These are phyloP conservation scores for Aleadryas rufinucha DNA, from an alignment of 2,113 vertebrate genomes.

Conservation along the genomic window DNA sequence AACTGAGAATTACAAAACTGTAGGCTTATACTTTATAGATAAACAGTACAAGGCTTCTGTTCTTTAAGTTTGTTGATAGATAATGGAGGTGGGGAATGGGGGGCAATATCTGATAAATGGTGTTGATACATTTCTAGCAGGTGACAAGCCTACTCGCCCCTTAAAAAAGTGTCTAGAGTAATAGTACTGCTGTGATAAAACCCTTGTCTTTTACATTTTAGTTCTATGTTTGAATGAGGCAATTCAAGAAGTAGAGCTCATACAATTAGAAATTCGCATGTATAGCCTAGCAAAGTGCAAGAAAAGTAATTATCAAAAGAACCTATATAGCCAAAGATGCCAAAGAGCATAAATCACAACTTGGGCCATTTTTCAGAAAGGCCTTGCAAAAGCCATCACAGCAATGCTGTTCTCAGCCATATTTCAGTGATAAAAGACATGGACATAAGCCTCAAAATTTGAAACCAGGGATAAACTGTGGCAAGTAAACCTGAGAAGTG, in stretches of 20 bases:
- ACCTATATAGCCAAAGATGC: neutral
- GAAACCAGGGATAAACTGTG: neutral
- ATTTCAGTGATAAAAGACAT: neutral
- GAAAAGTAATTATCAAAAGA: neutral
- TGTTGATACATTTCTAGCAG: neutral
- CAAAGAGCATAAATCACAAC: neutral
- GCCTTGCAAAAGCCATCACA: neutral
- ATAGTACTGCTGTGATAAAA: neutral
- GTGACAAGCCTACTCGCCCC: fast-evolving
- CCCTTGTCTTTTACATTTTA: neutral
- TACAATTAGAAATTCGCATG: neutral
- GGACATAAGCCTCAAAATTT: neutral
- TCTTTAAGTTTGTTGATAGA: neutral
- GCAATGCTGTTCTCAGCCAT: neutral
- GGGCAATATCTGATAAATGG: neutral
- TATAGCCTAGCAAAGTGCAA: neutral
- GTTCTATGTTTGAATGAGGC: neutral
- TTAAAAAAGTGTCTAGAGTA: neutral
- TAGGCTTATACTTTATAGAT: neutral
- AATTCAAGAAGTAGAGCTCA: neutral
- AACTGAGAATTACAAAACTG: neutral
- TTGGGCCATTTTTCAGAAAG: neutral
- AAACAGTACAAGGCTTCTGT: neutral
- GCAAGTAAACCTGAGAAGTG: neutral
- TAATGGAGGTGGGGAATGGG: fast-evolving